Evolutionary conservation across 2,113 vertebrate species (phyloP), one percentile per base, ranked within the genome.

Genomic region (Oreocharis arfaki): DNA sequence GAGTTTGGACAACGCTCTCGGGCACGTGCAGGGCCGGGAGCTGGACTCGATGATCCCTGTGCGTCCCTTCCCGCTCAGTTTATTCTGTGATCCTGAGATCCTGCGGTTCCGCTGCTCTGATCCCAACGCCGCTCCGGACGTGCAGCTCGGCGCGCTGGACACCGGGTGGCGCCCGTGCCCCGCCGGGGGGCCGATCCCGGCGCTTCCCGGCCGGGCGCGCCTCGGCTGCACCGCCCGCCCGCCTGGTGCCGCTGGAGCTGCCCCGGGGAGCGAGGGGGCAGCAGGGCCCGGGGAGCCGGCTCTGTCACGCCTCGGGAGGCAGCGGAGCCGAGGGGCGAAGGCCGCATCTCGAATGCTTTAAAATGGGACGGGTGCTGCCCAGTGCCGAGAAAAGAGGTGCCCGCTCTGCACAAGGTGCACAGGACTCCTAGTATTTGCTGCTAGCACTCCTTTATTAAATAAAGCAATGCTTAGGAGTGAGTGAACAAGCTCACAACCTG

Each of bases 251-350:
- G 22, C 9, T 2, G 77, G 8, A 35, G 39, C 3, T 65, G 52
- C 1, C 9, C 30, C 20, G 0, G 46, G 17, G 23, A 7, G 56
- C 17, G 0, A 30, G 55, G 37, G 60, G 74, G 82, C 88, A 49
- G 56, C 68, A 33, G 18, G 47, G 28, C 22, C 7, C 37, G 39
- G 10, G 3, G 9, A 23, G 20, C 11, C 23, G 7, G 4, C 15
- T 30, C 35, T 8, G 44, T 0, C 33, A 0, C 18, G 1, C 3
- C 12, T 0, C 1, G 24, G 10, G 30, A 16, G 24, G 46, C 52
- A 4, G 35, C 35, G 16, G 28, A 7, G 20, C 18, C 19, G 2
- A 0, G 27, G 19, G n/a, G 11, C 3, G 16, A 8, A 22, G 35
- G 35, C 4, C 10, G 18, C 21, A 0, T 8, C 27, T 9, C 24